Conservation (phyloP, 1,140 invertebrate genomes). For the Drosophila navojoa region DNA sequence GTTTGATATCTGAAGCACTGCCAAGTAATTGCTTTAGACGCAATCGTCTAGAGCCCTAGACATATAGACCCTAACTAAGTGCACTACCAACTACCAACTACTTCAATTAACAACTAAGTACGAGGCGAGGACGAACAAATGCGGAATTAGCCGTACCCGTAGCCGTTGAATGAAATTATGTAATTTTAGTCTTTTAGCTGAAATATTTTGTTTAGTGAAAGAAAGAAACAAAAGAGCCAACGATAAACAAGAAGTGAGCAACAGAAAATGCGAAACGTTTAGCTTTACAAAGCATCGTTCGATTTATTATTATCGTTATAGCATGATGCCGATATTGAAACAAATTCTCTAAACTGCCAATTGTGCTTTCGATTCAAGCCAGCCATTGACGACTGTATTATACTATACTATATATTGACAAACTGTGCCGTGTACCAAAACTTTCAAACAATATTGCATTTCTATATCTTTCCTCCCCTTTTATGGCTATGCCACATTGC, state of each 20-base stretch:
- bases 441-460: conserved; percentile 52
- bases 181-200: conserved; percentile 77
- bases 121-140: conserved; percentile 68
- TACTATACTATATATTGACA: conserved; percentile 53
- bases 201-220: conserved; percentile 74
- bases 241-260: conserved; percentile 31
- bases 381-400: conserved; percentile 74
- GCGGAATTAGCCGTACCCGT: conserved; percentile 62
- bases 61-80: conserved; percentile 17
- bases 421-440: conserved; percentile 39
- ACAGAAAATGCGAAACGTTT: conserved; percentile 40
- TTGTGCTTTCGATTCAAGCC: conserved; percentile 67
- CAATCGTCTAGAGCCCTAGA: conserved; percentile 86
- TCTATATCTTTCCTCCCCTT: conserved; percentile 16
- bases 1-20: conserved; percentile 91
- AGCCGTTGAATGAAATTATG: conserved; percentile 78
- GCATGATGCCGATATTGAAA: conserved; percentile 34
- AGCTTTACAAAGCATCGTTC: conserved; percentile 65
- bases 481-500: conserved; percentile 32
- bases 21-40: conserved; percentile 93
- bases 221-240: conserved; percentile 31
- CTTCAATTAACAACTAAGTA: conserved; percentile 76
- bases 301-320: conserved; percentile 35
- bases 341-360: conserved; percentile 61
- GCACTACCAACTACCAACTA: conserved; percentile 66